These are phyloP conservation scores for Albula glossodonta DNA, from an alignment of 2,113 vertebrate genomes.

Conservation along the genomic window DNA sequence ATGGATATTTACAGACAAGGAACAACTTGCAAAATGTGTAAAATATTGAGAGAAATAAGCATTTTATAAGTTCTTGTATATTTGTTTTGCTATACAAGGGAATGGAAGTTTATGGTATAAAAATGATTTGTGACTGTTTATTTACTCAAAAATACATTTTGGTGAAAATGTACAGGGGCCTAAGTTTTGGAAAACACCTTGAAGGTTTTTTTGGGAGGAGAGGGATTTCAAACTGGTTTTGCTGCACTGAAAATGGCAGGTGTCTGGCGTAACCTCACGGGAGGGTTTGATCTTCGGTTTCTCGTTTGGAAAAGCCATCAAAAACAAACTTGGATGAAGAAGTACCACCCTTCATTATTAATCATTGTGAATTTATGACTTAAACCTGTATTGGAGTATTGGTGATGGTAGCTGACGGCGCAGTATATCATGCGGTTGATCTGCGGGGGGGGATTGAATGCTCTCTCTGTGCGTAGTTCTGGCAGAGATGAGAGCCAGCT, in stretches of 20 bases:
- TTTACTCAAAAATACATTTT: too few relatives aligned
- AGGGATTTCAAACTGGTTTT: background rate
- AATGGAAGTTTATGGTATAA: too few relatives aligned
- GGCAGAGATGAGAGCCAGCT: slow-evolving; percentile 18
- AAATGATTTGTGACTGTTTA: too few relatives aligned
- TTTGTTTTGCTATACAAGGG: too few relatives aligned
- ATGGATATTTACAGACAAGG: background rate
- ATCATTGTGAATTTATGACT: background rate
- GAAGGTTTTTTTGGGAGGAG: background rate
- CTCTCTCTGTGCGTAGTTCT: background rate
- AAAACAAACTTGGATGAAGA: background rate
- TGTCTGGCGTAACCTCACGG: background rate
- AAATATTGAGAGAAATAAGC: too few relatives aligned
- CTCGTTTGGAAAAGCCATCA: background rate
- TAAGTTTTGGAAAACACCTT: background rate
- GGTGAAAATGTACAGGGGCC: too few relatives aligned
- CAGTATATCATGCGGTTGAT: background rate
- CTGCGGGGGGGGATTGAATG: slow-evolving; percentile 1
- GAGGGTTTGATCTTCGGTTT: background rate
- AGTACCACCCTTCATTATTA: background rate
- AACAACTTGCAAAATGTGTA: background rate
- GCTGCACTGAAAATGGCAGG: background rate
- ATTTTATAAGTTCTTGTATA: too few relatives aligned
- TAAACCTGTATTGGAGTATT: background rate
- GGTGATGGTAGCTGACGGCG: background rate